Base-by-base conservation (phyloP, 1,140 invertebrate genomes). In the Hylyphantes graminicola region DNA sequence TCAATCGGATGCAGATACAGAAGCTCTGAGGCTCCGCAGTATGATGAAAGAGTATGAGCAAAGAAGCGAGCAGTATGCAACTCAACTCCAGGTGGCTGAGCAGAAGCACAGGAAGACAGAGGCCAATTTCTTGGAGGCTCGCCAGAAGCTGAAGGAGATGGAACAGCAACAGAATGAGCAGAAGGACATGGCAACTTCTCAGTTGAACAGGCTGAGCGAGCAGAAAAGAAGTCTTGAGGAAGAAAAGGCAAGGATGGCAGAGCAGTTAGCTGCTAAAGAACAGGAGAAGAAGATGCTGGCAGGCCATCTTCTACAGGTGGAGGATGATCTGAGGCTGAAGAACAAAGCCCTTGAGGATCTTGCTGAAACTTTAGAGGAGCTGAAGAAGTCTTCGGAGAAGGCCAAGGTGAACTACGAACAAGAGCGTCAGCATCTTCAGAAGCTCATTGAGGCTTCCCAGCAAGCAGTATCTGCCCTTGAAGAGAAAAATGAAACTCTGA, bases 1-100 rank as follows among this genome's bases (percentile, higher is more conserved):
- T 17, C 86, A 88, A 76, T 89, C 89, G n/a, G 87, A 89, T 59
- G 85, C 87, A 74, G 89, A 89, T 50, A 88, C 89, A 50, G 90
- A 90, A 88, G 89, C 90, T 76, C 87, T 89, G 21, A 88, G 88
- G 57, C 81, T 90, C 54, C 75, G 89, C 21, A 86, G 55, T 59
- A 65, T 90, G 55, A 77, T 90, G n/a, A 87, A 89, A 77, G 80
- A 83, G 35, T 83, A 65, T 64, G 80, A 83, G 21, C 17, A 5
- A 6, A 57, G 61, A 5, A 65, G 63, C 51, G 80, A 83, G 67
- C 54, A 63, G 8, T 19, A 67, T 19, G 50, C 67, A 21, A 15
- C 55, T 0, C 86, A 89, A 53, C 87, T 70, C 6, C 61, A 7
- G n/a, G 7, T 13, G 19, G 63, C 19, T 17, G 61, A 76, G 10